Evolutionary conservation across 2,113 vertebrate genomes (phyloP).

Genomic region (Eolophus roseicapilla): DNA sequence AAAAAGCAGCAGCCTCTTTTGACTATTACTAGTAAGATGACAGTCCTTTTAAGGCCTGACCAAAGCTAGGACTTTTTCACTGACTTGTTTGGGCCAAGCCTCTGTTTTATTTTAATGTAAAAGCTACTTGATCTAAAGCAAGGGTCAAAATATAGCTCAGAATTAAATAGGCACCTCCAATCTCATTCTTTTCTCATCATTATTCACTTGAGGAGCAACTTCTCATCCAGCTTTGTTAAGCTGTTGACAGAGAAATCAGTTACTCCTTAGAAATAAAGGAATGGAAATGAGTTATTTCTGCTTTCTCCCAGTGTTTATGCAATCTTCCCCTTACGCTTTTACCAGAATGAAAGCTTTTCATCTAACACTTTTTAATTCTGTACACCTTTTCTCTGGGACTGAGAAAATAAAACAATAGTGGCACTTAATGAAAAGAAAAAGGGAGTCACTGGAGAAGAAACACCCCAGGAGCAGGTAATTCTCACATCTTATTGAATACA

Average conservation of each 20-base stretch:
- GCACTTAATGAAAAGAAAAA: slow-evolving; percentile 33
- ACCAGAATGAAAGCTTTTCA: slow-evolving; percentile 48
- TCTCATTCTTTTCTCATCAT: slow-evolving; percentile 3
- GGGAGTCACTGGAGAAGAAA: slow-evolving; percentile 19
- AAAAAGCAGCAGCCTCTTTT: neutral
- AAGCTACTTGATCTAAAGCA: neutral
- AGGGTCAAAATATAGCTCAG: neutral
- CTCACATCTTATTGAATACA: neutral
- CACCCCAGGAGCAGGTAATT: slow-evolving; percentile 9
- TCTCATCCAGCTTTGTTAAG: slow-evolving; percentile 3
- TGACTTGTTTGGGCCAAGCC: neutral
- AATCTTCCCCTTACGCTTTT: slow-evolving; percentile 35
- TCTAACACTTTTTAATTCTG: slow-evolving; percentile 36
- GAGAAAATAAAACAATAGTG: slow-evolving; percentile 50
- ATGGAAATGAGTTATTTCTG: slow-evolving; percentile 53
- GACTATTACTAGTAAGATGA: neutral
- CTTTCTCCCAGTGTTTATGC: slow-evolving; percentile 34
- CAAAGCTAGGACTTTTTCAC: neutral
- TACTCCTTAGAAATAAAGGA: slow-evolving; percentile 35
- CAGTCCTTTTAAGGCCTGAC: neutral
- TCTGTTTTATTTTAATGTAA: neutral
- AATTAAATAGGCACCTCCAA: neutral
- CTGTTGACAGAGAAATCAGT: slow-evolving; percentile 52
- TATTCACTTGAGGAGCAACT: slow-evolving; percentile 26
- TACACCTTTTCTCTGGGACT: slow-evolving; percentile 14